phyloP scores from a whole-genome alignment of 2,113 vertebrate species.

The Microtus oregoni region DNA sequence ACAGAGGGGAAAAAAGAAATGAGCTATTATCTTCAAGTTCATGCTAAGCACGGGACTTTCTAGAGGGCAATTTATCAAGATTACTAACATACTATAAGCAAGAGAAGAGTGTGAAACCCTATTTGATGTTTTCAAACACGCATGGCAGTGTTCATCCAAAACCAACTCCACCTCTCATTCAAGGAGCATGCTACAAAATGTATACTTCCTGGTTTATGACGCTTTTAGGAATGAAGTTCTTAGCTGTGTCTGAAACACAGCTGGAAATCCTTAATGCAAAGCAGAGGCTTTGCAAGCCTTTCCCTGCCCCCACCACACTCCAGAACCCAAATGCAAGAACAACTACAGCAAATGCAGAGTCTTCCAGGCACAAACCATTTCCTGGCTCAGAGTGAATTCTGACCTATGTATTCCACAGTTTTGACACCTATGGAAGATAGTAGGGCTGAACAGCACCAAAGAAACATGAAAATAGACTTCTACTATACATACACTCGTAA shows the following conservation, averaged over 20 bases:
- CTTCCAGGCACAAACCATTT: neutral
- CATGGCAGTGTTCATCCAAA: neutral
- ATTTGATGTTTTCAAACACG: neutral
- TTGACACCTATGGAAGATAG: neutral
- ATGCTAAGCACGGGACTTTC: neutral
- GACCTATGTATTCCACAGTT: neutral
- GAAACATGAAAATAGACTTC: neutral
- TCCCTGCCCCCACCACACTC: neutral
- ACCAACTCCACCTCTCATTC: neutral
- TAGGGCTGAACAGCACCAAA: neutral
- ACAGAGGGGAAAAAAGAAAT: neutral
- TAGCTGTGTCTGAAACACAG: neutral
- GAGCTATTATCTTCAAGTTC: neutral
- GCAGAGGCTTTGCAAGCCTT: neutral
- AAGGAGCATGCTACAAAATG: neutral
- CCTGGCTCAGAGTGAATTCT: neutral
- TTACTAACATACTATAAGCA: neutral
- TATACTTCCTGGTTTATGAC: slow-evolving; percentile 16
- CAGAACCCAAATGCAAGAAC: neutral
- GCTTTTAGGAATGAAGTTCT: neutral
- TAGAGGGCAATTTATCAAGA: neutral
- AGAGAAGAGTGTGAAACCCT: neutral
- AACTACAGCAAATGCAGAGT: neutral
- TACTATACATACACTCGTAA: neutral
- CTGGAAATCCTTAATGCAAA: neutral